These are phyloP conservation scores for Falco peregrinus DNA, from an alignment of 2,797 vertebrate genomes.

Conservation along the genomic window DNA sequence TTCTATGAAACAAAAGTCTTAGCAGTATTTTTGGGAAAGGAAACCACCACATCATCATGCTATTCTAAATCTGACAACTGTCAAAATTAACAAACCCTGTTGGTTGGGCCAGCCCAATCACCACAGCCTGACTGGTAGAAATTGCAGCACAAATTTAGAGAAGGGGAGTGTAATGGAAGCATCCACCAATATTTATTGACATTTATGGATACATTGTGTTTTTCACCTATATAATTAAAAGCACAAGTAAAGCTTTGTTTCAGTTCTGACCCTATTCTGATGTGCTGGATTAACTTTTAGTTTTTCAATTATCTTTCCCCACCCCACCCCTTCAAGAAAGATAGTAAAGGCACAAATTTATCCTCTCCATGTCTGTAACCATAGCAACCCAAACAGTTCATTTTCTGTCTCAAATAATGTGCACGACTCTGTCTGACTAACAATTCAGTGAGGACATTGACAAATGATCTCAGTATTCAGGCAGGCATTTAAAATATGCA, in stretches of 20 bases:
- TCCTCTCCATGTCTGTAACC: slow-evolving; percentile 65
- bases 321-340: slow-evolving; percentile 49
- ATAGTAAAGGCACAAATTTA: slow-evolving; percentile 62
- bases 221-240: neutral
- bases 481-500: slow-evolving; percentile 76
- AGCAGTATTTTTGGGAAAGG: neutral
- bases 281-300: neutral
- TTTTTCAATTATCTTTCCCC: slow-evolving; percentile 32
- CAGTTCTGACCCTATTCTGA: neutral
- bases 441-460: slow-evolving; percentile 76
- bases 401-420: slow-evolving; percentile 76
- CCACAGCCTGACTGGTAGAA: neutral
- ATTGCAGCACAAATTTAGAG: neutral
- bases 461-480: slow-evolving; percentile 76
- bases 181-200: slow-evolving; percentile 18
- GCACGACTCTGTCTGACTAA: slow-evolving; percentile 70
- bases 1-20: neutral
- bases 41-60: neutral
- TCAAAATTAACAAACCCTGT: neutral
- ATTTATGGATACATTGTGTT: neutral
- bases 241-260: neutral
- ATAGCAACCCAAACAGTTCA: slow-evolving; percentile 76
- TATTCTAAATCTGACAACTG: neutral
- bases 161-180: neutral
- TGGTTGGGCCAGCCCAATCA: neutral